Base-by-base conservation (phyloP, 1,140 invertebrate genomes). In the Aethina tumida region DNA sequence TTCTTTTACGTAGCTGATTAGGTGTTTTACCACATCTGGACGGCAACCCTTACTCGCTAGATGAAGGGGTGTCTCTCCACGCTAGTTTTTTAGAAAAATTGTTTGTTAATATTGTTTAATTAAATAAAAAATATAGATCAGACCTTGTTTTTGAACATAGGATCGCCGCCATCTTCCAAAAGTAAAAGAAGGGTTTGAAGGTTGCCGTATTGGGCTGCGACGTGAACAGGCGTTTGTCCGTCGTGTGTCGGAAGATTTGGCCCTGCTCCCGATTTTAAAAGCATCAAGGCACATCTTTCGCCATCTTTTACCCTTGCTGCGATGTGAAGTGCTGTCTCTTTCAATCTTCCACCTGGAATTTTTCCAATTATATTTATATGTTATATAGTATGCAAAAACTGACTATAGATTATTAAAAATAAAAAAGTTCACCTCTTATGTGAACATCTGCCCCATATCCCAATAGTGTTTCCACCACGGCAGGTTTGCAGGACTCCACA, bases 391-490 rank as follows among this genome's bases (percentile, higher is more conserved):
- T n/a, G n/a, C n/a, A n/a, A n/a, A n/a, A n/a, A n/a, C 22, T 24
- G 22, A 24, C 7, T 8, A 24, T 24, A 24, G n/a, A 8, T 5
- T 13, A 14, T n/a, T 19, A 20, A 39, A 20, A 43, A 14, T 5
- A 17, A 24, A 24, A 8, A 27, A 15, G 35, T 43, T 53, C 53
- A 64, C 80, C 95, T 62, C 90, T 78, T 2, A 97, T 81, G 64
- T 98, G 91, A 3, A 99, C 92, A 61, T 96, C 85, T 3, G 96
- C 95, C 17, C 96, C 95, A 60, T 86, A 94, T 4, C 96, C 96
- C 2, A 99, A 67, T 15, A 99, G 66, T 1, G 91, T 94, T 68
- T 99, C 95, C 9, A 99, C 95, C 4, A 97, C 93, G 15, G 84
- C 77, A 6, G 94, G 91, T 59, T 97, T 95, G 37, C 87, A 86